These are phyloP conservation scores for Eulithis prunata DNA, from an alignment of 2,888 invertebrate species.

Conservation along the genomic window DNA sequence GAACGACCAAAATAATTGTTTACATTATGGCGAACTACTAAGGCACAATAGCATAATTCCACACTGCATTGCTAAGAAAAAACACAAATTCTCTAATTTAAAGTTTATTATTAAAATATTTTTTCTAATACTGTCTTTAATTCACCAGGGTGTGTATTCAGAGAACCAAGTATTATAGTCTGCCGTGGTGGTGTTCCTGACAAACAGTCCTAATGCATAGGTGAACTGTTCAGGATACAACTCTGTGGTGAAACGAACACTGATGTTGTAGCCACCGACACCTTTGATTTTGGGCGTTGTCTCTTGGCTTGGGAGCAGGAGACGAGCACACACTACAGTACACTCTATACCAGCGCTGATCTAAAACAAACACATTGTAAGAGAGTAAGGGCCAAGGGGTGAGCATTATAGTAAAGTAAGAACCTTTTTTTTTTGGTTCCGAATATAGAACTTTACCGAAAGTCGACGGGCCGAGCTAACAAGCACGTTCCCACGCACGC, in stretches of 20 bases:
- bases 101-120: constrained; percentile 9
- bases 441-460: no score
- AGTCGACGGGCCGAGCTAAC: no score
- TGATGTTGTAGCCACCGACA: constrained; percentile 69
- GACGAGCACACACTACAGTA: constrained; percentile 65
- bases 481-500: no score
- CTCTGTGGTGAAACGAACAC: constrained; percentile 54
- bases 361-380: constrained; percentile 46
- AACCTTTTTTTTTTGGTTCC: no score
- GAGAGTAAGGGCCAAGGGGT: not conserved
- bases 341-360: constrained; percentile 70
- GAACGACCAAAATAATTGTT: no score
- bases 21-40: no score
- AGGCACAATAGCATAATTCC: not conserved
- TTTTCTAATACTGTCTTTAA: constrained; percentile 1
- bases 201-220: constrained; percentile 62
- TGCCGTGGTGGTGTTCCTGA: constrained; percentile 54
- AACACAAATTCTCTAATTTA: not conserved
- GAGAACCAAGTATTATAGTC: constrained; percentile 52
- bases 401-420: no score
- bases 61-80: not conserved
- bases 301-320: constrained; percentile 64
- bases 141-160: constrained; percentile 55
- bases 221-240: constrained; percentile 67
- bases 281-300: constrained; percentile 56